Evolutionary conservation across 2,113 vertebrate genomes (phyloP).

Genomic region (Nematolebias whitei): DNA sequence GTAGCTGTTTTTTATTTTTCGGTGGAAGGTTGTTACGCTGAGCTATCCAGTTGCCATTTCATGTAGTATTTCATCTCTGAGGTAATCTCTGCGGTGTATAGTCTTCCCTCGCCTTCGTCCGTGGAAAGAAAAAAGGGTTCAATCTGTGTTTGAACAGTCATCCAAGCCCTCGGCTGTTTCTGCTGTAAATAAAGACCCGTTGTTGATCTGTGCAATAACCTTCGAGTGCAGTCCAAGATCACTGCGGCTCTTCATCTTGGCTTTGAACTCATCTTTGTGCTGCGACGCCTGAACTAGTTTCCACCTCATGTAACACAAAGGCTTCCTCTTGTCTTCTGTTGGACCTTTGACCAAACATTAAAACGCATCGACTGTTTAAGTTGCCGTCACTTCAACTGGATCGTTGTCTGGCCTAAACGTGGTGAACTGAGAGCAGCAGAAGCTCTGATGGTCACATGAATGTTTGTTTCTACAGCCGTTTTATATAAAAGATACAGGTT

Average conservation of each 20-base stretch:
- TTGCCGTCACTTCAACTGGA: neutral
- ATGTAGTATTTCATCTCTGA: conserved; percentile 55
- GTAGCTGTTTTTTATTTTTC: conserved; percentile 12
- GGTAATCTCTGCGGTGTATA: conserved; percentile 42
- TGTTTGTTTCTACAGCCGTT: no score
- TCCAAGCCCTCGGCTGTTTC: conserved; percentile 40
- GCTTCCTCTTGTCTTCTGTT: neutral
- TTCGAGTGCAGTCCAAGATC: conserved; percentile 31
- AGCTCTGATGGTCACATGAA: no score
- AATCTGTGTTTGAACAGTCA: conserved; percentile 50
- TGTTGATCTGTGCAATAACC: conserved; percentile 45
- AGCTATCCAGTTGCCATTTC: conserved; percentile 56
- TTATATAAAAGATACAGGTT: no score
- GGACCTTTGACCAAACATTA: neutral
- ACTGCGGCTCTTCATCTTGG: conserved; percentile 24
- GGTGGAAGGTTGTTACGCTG: conserved; percentile 38
- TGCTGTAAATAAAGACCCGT: conserved; percentile 36
- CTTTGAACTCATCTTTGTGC: conserved; percentile 21
- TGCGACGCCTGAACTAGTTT: conserved; percentile 15
- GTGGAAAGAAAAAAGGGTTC: conserved; percentile 35
- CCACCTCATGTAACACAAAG: neutral
- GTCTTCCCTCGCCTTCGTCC: conserved; percentile 27
- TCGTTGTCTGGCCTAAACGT: no score
- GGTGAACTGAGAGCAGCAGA: no score
- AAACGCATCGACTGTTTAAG: neutral